Conservation (phyloP, 1,140 invertebrate species). For the Ganaspis sp. region DNA sequence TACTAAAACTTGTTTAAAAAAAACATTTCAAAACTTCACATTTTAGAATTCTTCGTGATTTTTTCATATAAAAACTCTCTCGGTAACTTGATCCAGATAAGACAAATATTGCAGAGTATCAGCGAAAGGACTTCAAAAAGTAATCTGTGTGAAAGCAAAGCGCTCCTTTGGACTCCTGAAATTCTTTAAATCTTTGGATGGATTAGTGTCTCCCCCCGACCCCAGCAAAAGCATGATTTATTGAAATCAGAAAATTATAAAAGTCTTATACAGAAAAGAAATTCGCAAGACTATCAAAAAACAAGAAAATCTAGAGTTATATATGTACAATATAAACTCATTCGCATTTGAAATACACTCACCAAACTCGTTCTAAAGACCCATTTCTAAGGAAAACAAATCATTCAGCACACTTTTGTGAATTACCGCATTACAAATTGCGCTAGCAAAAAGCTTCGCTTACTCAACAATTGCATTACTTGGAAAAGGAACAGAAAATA, state of each 20-base stretch:
- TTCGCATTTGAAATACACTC: slow-evolving; percentile 34
- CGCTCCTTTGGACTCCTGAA: not conserved
- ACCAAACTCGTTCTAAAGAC: slow-evolving; percentile 31
- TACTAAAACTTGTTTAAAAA: too few relatives aligned
- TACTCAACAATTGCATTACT: not conserved
- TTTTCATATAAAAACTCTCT: too few relatives aligned
- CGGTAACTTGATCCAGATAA: not conserved
- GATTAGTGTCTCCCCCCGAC: slow-evolving; percentile 22
- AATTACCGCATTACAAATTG: slow-evolving; percentile 13
- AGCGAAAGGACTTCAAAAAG: not conserved
- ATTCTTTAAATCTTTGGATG: slow-evolving; percentile 1
- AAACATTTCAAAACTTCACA: too few relatives aligned
- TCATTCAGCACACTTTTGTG: slow-evolving; percentile 7
- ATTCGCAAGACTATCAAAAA: slow-evolving; percentile 34
- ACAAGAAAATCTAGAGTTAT: slow-evolving; percentile 21
- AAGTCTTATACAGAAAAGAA: slow-evolving; percentile 11
- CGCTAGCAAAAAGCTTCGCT: not conserved
- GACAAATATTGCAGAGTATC: not conserved
- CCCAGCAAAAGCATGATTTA: not conserved
- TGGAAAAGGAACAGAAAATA: not conserved
- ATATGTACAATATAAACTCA: slow-evolving; percentile 7
- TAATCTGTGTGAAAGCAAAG: not conserved
- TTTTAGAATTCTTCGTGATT: too few relatives aligned
- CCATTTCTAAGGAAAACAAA: slow-evolving; percentile 5
- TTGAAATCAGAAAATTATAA: slow-evolving; percentile 15